Base-by-base conservation (phyloP, 2,888 invertebrate genomes). In the Pheosia tremula region DNA sequence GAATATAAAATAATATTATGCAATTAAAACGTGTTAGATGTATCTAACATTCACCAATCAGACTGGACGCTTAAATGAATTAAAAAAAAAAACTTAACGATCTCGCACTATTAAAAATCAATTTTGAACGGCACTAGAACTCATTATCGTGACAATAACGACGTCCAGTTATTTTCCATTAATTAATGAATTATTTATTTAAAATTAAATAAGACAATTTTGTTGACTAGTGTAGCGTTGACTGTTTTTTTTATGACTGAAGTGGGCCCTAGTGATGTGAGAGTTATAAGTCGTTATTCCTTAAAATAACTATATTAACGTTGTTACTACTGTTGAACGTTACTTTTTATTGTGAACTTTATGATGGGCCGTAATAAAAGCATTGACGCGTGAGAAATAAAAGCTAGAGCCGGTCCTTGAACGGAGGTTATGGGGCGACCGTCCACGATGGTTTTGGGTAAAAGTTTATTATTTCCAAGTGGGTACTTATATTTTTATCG, bases 111-210 rank as follows among this genome's bases (percentile, higher is more conserved):
- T 71, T 72, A 72, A 71, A 71, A 63, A 63, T 60, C 66, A 60
- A 73, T 79, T 75, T 72, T 39, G 54, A 61, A 39, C 61, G 63
- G 64, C 71, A 69, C 68, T 76, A 68, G 67, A 75, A 78, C 75
- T 70, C 75, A 65, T 79, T 79, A 82, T 75, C 66, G 57, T 57
- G 37, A 60, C 59, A 66, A 77, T 80, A 80, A 78, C 63, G 71
- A 71, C 8, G 65, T 63, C 56, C 70, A 73, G 83, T 79, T 71
- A 75, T 83, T 82, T 86, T 83, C 82, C 80, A 69, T 68, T 61
- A 63, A 57, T 43, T 61, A 68, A n/a, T n/a, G n/a, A n/a, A 68
- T 69, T 62, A 52, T 13, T 56, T 47, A 57, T 59, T 59, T 47
- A 56, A 63, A 71, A 71, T 68, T 66, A 69, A 67, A 38, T 36